These are phyloP conservation scores for Drosophila infuscata DNA, from an alignment of 2,888 invertebrate species.

Conservation along the genomic window DNA sequence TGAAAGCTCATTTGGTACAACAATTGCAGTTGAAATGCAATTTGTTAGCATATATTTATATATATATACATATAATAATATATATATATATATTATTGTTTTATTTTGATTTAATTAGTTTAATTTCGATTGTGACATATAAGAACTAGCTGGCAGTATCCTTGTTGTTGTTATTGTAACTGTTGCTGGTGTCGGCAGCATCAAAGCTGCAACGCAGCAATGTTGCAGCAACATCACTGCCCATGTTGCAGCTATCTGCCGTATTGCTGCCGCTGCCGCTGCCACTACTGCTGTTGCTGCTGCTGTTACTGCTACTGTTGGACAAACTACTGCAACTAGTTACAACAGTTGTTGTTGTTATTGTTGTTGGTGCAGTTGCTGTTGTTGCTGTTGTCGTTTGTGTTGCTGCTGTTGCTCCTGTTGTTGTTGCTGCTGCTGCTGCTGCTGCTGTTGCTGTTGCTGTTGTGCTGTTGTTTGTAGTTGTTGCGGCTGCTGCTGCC, in stretches of 20 bases:
- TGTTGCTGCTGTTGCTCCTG: slow-evolving; percentile 40
- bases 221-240: slow-evolving; percentile 56
- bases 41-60: slow-evolving; percentile 52
- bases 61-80: slow-evolving; percentile 19
- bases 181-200: slow-evolving; percentile 55
- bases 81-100: slow-evolving; percentile 1
- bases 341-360: slow-evolving; percentile 54
- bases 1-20: slow-evolving; percentile 78
- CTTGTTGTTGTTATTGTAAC: slow-evolving; percentile 34
- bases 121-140: slow-evolving; percentile 41
- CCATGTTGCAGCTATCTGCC: slow-evolving; percentile 52
- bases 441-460: slow-evolving; percentile 26
- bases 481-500: slow-evolving; percentile 39
- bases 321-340: slow-evolving; percentile 59
- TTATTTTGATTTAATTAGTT: slow-evolving; percentile 12
- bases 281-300: slow-evolving; percentile 46
- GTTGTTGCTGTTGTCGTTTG: slow-evolving; percentile 28
- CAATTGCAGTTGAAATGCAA: slow-evolving; percentile 77
- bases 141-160: slow-evolving; percentile 71
- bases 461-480: slow-evolving; percentile 23
- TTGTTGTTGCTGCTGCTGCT: slow-evolving; percentile 40
- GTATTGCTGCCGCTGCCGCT: slow-evolving; percentile 51
- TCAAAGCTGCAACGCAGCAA: slow-evolving; percentile 65
- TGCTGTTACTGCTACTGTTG: slow-evolving; percentile 58
- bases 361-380: slow-evolving; percentile 24